These are phyloP conservation scores for Gorsachius magnificus DNA, from an alignment of 2,797 vertebrate species.

Conservation along the genomic window DNA sequence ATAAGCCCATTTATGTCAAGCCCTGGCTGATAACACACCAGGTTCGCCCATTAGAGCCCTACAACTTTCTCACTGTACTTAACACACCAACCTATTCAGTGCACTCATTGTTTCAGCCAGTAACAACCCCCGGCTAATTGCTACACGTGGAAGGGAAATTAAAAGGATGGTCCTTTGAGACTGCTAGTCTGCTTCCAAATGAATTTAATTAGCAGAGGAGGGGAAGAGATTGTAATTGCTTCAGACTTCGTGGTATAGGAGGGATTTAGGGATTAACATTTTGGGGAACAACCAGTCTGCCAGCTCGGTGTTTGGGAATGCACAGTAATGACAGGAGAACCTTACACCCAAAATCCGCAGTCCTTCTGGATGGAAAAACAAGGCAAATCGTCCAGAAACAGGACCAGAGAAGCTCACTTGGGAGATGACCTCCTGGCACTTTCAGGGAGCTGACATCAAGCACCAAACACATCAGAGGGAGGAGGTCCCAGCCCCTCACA, in stretches of 20 bases:
- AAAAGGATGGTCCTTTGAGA: conserved; percentile 60
- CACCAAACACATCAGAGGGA: not conserved
- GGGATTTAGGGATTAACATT: conserved; percentile 6
- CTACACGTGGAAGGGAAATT: conserved; percentile 56
- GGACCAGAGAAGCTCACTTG: not conserved
- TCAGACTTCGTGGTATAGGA: not conserved
- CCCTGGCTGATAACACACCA: not conserved
- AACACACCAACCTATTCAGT: conserved; percentile 25
- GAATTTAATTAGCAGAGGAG: conserved; percentile 60
- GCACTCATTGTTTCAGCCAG: conserved; percentile 22
- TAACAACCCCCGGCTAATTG: conserved; percentile 54
- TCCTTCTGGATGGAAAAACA: not conserved
- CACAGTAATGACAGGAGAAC: not conserved
- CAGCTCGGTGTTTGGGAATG: not conserved
- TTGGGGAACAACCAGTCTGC: not conserved
- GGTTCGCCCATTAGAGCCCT: not conserved
- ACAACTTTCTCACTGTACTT: conserved; percentile 36
- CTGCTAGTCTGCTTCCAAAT: conserved; percentile 52
- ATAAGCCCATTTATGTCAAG: not conserved
- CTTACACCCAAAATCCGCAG: accelerated
- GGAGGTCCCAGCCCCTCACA: not conserved
- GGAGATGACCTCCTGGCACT: accelerated
- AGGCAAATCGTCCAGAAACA: accelerated
- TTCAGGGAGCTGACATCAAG: not conserved
- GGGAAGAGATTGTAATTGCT: conserved; percentile 3